A percentile compares a stretch with the other conserved stretches of the same genome.
phyloP scores from a whole-genome alignment of 2,888 invertebrate species.

The Tenthredo scrophulariae region DNA sequence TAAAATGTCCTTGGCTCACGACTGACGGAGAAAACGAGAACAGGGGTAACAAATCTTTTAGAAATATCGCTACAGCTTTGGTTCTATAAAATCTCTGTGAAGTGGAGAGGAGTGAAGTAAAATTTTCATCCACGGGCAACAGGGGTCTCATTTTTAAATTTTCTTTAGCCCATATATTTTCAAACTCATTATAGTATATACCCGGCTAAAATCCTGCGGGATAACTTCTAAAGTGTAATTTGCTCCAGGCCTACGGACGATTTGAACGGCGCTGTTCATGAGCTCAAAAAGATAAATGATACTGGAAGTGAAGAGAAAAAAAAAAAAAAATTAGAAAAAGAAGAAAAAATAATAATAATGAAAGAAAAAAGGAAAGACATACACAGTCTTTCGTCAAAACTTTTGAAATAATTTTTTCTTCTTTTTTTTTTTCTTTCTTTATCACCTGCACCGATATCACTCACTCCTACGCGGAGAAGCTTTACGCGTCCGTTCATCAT shows the following conservation, averaged over 20 bases:
- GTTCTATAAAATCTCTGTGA: background rate
- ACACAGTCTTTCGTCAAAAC: background rate
- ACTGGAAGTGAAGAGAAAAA: background rate
- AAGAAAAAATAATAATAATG: background rate
- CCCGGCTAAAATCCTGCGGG: background rate
- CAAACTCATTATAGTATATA: constrained; percentile 2
- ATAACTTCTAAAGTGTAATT: constrained; percentile 30
- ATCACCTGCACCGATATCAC: background rate
- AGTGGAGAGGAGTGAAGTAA: background rate
- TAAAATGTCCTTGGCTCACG: background rate
- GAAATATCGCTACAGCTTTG: background rate
- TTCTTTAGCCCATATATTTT: constrained; percentile 11
- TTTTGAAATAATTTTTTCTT: background rate
- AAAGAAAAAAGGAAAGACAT: background rate
- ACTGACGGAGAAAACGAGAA: background rate
- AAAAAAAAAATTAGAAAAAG: background rate
- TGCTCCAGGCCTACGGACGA: background rate
- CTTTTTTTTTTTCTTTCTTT: background rate
- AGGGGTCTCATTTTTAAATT: constrained; percentile 3
- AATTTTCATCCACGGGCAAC: background rate
- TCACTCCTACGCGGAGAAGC: background rate
- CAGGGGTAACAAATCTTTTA: background rate
- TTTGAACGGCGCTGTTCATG: background rate
- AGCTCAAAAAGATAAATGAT: background rate
- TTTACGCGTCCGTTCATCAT: background rate